A percentile compares a stretch with the other conserved stretches of the same genome.
phyloP scores from a whole-genome alignment of 1,140 invertebrate genomes.

The Drosophila tropicalis region DNA sequence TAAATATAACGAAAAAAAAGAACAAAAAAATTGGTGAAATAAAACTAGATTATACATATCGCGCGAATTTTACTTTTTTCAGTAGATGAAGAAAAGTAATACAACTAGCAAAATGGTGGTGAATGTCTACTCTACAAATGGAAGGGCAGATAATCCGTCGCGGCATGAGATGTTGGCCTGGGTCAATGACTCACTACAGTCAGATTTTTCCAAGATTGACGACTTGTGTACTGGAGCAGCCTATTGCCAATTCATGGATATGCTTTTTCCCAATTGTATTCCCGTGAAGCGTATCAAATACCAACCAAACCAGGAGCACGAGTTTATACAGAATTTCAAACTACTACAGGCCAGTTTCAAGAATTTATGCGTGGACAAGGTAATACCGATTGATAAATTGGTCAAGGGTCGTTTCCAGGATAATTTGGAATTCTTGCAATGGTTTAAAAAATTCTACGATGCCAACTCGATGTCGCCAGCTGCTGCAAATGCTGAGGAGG shows the following conservation, averaged over 20 bases:
- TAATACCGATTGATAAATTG: constrained; percentile 5
- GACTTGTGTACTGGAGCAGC: constrained; percentile 96
- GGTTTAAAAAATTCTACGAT: constrained; percentile 14
- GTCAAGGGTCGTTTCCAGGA: constrained; percentile 5
- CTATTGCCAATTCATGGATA: constrained; percentile 99
- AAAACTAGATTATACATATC: neutral
- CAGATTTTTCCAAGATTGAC: constrained; percentile 98
- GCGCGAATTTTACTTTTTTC: neutral
- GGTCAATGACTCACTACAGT: constrained; percentile 98
- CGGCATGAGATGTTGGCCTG: constrained; percentile 99
- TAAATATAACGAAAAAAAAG: too few relatives aligned
- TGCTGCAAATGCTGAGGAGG: neutral
- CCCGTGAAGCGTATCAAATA: constrained; percentile 98
- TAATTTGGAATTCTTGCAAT: constrained; percentile 4
- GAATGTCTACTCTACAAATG: constrained; percentile 99
- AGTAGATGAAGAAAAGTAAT: too few relatives aligned
- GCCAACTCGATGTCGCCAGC: neutral
- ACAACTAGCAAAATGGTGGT: constrained; percentile 62
- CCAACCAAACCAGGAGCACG: constrained; percentile 98
- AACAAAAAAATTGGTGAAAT: neutral
- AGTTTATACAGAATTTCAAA: constrained; percentile 99
- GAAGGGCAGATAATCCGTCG: constrained; percentile 95
- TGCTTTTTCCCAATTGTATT: constrained; percentile 97
- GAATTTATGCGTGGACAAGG: neutral
- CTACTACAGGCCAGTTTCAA: neutral